Evolutionary conservation across 2,797 vertebrate genomes (phyloP).

Genomic region (Amblyopsis hoosieri): DNA sequence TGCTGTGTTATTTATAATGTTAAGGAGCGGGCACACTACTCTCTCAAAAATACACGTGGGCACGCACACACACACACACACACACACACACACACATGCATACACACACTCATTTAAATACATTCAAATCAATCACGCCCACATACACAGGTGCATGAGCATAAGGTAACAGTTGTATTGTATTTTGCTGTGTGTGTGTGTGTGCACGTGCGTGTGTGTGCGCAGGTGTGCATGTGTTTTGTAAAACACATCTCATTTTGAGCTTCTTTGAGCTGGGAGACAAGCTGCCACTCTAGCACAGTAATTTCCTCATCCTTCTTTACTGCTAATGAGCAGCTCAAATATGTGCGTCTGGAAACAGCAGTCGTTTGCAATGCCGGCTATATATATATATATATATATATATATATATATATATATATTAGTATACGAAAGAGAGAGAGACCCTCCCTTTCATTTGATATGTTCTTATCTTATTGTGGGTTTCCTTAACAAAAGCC

Average conservation of each 20-base stretch:
- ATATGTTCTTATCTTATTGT: no score
- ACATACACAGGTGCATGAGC: not conserved
- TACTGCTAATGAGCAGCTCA: conserved; percentile 80
- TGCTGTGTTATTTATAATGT: conserved; percentile 45
- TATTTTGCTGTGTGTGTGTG: not conserved
- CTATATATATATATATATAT: conserved; percentile 36
- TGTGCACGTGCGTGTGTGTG: not conserved
- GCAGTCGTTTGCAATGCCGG: conserved; percentile 55
- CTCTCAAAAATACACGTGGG: no score
- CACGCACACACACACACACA: no score
- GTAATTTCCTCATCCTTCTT: conserved; percentile 74
- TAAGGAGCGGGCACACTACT: conserved; percentile 12
- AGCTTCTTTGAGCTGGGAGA: conserved; percentile 53
- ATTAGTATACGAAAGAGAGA: conserved; percentile 2
- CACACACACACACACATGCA: no score
- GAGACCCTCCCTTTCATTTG: not conserved
- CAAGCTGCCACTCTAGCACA: conserved; percentile 65
- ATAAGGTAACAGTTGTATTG: not conserved
- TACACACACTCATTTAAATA: not conserved
- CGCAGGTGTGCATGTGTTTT: not conserved
- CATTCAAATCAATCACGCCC: not conserved
- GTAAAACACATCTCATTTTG: conserved; percentile 51
- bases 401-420: conserved; percentile 33
- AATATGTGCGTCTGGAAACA: conserved; percentile 70
- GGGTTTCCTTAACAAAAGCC: no score